Conservation (phyloP, 2,888 invertebrate genomes). For the Eremobia ochroleuca region DNA sequence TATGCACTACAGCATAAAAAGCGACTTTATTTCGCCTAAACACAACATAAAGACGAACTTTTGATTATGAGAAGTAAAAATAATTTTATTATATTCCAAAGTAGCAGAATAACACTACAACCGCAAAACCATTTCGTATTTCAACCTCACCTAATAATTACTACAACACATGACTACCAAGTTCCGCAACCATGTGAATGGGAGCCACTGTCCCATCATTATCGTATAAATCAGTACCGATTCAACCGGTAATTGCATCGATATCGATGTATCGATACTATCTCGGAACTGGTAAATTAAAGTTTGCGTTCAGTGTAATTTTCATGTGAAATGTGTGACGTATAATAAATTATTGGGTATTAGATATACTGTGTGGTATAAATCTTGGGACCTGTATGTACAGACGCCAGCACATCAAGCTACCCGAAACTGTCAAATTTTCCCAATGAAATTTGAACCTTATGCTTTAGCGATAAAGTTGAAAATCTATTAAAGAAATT, state of each 20-base stretch:
- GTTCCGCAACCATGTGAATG: constrained; percentile 70
- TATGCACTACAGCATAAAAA: too few species aligned
- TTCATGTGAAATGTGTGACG: constrained; percentile 77
- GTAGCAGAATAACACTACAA: constrained; percentile 59
- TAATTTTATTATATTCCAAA: too few species aligned
- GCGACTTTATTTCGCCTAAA: too few species aligned
- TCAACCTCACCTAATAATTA: constrained; percentile 67
- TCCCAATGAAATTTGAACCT: too few species aligned
- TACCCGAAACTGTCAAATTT: too few species aligned
- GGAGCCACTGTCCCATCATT: constrained; percentile 81
- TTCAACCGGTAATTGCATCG: constrained; percentile 75
- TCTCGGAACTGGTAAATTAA: constrained; percentile 73
- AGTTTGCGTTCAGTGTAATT: constrained; percentile 74
- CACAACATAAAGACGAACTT: too few species aligned
- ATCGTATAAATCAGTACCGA: constrained; percentile 87
- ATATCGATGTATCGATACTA: constrained; percentile 74
- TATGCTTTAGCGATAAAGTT: too few species aligned
- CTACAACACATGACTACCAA: constrained; percentile 71
- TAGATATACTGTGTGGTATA: constrained; percentile 66
- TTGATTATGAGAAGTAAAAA: too few species aligned
- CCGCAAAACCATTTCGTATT: constrained; percentile 67
- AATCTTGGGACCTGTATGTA: constrained; percentile 60
- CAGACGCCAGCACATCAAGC: too few species aligned
- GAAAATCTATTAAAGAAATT: too few species aligned
- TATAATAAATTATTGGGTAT: constrained; percentile 72